phyloP scores from a whole-genome alignment of 2,113 vertebrate genomes.

The Zapornia atra region DNA sequence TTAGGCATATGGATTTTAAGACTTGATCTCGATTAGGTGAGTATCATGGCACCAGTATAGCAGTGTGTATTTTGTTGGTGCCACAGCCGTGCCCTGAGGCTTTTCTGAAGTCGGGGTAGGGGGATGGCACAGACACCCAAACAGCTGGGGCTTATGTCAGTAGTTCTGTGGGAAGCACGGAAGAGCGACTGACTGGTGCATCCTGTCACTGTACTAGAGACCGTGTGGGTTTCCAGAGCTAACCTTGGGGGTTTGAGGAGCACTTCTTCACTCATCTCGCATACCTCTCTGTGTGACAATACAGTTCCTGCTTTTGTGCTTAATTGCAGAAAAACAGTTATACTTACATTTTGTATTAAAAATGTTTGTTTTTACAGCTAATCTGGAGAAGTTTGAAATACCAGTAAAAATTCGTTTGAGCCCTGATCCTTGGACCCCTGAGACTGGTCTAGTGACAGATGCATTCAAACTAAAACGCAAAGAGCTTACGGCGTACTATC shows the following conservation, averaged over 20 bases:
- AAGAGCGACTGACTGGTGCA: background rate
- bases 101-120: background rate
- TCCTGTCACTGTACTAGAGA: background rate
- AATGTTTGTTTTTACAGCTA: conserved; percentile 71
- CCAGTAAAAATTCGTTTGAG: conserved; percentile 91
- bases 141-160: background rate
- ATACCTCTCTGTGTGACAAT: background rate
- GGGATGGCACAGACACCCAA: background rate
- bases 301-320: accelerated
- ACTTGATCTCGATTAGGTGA: background rate
- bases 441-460: conserved; percentile 94
- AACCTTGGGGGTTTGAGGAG: background rate
- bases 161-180: background rate
- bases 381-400: conserved; percentile 93
- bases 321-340: background rate
- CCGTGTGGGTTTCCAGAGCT: background rate
- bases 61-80: background rate
- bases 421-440: conserved; percentile 92
- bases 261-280: accelerated
- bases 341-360: background rate
- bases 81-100: background rate
- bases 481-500: conserved; percentile 89
- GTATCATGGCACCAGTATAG: background rate
- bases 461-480: conserved; percentile 96
- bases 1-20: background rate